phyloP scores from a whole-genome alignment of 2,797 vertebrate genomes.

The Lindbergichthys nudifrons region DNA sequence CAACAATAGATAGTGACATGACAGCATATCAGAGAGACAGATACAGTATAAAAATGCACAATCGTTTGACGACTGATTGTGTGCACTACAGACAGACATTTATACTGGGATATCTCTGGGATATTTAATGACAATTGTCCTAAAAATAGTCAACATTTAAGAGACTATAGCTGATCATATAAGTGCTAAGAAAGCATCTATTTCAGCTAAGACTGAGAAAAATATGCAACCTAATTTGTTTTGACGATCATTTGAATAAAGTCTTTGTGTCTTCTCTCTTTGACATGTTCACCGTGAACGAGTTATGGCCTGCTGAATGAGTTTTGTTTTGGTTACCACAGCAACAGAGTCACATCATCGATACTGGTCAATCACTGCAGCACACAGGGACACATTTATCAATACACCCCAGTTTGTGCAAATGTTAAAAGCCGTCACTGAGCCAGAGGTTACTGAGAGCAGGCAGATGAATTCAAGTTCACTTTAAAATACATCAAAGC shows the following conservation, averaged over 20 bases:
- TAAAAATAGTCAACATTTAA: neutral
- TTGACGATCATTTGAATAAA: constrained; percentile 7
- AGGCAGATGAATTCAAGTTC: constrained; percentile 1
- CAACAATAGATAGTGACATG: neutral
- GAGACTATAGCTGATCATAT: neutral
- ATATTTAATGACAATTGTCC: constrained; percentile 2
- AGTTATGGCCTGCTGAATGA: constrained; percentile 33
- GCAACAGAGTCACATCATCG: constrained; percentile 61
- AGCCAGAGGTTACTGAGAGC: constrained; percentile 47
- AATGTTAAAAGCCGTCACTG: constrained; percentile 34
- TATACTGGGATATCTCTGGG: neutral
- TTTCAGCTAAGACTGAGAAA: neutral
- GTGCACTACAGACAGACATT: neutral
- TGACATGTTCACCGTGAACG: constrained; percentile 1
- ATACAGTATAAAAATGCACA: neutral
- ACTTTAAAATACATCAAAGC: constrained; percentile 1
- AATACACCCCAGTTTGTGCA: constrained; percentile 58
- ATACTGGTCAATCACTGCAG: constrained; percentile 68
- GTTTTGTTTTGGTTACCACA: constrained; percentile 65
- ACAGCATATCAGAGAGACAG: neutral
- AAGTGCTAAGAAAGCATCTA: neutral
- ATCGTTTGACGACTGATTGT: neutral
- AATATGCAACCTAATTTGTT: neutral
- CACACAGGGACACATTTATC: constrained; percentile 60
- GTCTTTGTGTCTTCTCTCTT: constrained; percentile 1